Percentiles rank a stretch among this genome's conserved stretches.
Evolutionary conservation across 2,888 invertebrate genomes (phyloP).

Genomic region (Pollenia angustigena): DNA sequence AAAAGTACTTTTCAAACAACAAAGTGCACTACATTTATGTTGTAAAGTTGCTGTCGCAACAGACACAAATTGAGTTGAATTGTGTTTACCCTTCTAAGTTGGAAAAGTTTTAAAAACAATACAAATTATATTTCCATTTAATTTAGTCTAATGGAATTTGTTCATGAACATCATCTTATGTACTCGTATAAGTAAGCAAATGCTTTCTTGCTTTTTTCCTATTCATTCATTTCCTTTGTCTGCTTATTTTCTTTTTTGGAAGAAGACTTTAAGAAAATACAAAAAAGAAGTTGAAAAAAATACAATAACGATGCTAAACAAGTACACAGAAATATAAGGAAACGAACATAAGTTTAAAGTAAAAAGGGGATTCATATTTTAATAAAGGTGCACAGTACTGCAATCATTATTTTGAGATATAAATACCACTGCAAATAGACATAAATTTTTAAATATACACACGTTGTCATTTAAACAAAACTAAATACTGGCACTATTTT

Average conservation of each 20-base stretch:
- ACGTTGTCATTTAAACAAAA: too few relatives aligned
- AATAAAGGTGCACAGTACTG: conserved; percentile 48
- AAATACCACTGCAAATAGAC: conserved; percentile 11
- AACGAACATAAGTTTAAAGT: conserved; percentile 32
- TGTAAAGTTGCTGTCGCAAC: conserved; percentile 74
- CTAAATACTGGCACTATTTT: too few relatives aligned
- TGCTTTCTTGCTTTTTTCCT: conserved; percentile 30
- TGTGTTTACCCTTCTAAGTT: conserved; percentile 74
- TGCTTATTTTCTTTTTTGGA: conserved; percentile 17
- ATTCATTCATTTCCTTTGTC: conserved; percentile 26
- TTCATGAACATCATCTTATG: conserved; percentile 73
- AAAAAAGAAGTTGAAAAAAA: neutral
- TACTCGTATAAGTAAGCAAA: conserved; percentile 60
- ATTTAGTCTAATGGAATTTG: conserved; percentile 77
- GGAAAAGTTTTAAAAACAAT: conserved; percentile 77
- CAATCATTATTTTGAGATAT: conserved; percentile 15
- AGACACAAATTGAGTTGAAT: conserved; percentile 74
- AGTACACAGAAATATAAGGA: conserved; percentile 28
- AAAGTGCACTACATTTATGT: conserved; percentile 73
- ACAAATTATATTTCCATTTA: conserved; percentile 77
- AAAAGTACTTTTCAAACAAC: conserved; percentile 71
- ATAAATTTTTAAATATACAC: too few relatives aligned
- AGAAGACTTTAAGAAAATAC: conserved; percentile 42
- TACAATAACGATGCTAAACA: conserved; percentile 19
- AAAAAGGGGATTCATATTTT: conserved; percentile 15